Base-by-base conservation (phyloP, 2,113 vertebrate genomes). In the human (Homo sapiens) region DNA sequence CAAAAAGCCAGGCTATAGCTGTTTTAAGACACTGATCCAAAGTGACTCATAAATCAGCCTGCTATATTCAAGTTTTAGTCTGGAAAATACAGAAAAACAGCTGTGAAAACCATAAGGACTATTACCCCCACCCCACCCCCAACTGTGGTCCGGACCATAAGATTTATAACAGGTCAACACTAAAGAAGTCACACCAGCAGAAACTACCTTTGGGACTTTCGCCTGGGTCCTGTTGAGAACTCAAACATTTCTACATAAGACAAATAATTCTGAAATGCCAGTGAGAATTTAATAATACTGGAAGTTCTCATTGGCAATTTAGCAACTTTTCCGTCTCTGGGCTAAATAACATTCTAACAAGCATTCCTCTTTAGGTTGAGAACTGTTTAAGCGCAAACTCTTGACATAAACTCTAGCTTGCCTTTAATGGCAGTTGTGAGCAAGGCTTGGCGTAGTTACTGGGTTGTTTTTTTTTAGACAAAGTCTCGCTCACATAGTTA, bases 21-120 rank as follows among this genome's bases (percentile, higher is more conserved):
- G 98, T 99, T 99, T 99, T 99, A 99, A 99, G 98, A 99, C 99
- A 99, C 98, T 99, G 99, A 99, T 99, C 99, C 98, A 99, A 99
- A 99, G 98, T 98, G 98, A 99, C 99, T 99, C 98, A 98, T 99
- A 99, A 99, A 99, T 99, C 99, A 99, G 98, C 98, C 98, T 98
- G 99, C 99, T 98, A 98, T 97, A 99, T 98, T 99, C 98, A 98
- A 99, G 98, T 98, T 98, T 99, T 98, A 98, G 98, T 99, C 98
- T 99, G 99, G 99, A 99, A 99, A 99, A 98, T 98, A 98, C 43
- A 99, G 98, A 98, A 98, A 98, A 99, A 98, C 98, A 99, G 99
- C 99, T 99, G 99, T 99, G 98, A 99, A 99, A 99, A 99, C 98
- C 98, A 98, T 98, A 98, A 96, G 80, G 97, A 76, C 95, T 93